Base-by-base conservation (phyloP, 1,140 invertebrate genomes). In the Ips nitidus region DNA sequence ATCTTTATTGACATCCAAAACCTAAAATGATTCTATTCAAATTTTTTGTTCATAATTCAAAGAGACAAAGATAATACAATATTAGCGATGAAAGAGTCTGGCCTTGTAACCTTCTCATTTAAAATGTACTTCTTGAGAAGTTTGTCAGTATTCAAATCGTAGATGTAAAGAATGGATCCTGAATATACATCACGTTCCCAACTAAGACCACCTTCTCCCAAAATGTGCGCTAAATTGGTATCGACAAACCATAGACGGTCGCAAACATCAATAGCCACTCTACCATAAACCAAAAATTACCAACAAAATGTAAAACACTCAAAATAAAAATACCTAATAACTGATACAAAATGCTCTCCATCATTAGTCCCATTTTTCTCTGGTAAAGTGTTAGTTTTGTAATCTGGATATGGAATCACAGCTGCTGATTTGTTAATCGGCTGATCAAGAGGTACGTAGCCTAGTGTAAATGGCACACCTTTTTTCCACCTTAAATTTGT, bases 211-310 rank as follows among this genome's bases (percentile, higher is more conserved):
- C 22, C 22, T 22, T 22, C 80, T 74, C 80, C 78, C 43, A 74
- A 75, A 43, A 80, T 84, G 71, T 89, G 86, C 39, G 86, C 75
- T 1, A 86, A 79, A 6, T 90, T 90, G 6, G 88, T 90, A 75
- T 91, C 90, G 2, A 91, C 84, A 74, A 88, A 86, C 90, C 90
- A 92, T 1, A 92, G 79, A n/a, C 90, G 79, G 56, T 86, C 84
- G 69, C 90, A 91, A 0, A 75, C 79, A 77, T 92, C 90, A 6
- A 89, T 81, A 22, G 85, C 84, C 1, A 88, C 83, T 39, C 90
- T 81, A 71, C 22, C 22, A 22, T 22, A 22, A 22, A 22, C 22
- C 22, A 22, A 22, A 22, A 22, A 22, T 22, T 22, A 22, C 22
- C 22, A 22, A 22, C 22, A 22, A 22, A 22, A 22, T 22, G 22